Evolutionary conservation across 2,113 vertebrate genomes (phyloP).

Genomic region (Carollia perspicillata): DNA sequence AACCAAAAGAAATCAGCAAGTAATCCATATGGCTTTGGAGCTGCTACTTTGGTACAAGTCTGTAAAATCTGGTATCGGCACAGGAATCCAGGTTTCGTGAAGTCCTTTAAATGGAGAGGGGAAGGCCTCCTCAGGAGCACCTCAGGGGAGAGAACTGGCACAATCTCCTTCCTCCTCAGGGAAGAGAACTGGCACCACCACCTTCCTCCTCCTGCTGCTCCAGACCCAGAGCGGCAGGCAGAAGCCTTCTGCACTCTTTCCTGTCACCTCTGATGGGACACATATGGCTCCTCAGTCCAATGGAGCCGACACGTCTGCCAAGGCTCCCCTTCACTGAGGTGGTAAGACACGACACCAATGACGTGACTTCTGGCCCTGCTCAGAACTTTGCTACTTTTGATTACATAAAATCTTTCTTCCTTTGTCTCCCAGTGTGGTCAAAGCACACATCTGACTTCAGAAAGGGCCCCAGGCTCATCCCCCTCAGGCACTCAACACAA

Average conservation of each 20-base stretch:
- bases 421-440: neutral
- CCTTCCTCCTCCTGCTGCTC: neutral
- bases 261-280: neutral
- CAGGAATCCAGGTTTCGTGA: neutral
- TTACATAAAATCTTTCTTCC: neutral
- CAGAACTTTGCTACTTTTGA: neutral
- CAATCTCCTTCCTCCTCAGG: neutral
- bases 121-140: neutral
- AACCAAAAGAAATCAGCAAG: neutral
- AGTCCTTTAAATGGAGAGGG: neutral
- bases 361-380: neutral
- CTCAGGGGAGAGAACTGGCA: neutral
- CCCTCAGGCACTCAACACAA: neutral
- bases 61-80: too few relatives aligned
- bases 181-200: neutral
- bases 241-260: neutral
- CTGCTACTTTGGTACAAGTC: neutral
- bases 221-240: rapidly evolving
- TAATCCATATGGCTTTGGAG: neutral
- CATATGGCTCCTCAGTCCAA: neutral
- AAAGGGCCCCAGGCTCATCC: neutral
- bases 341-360: neutral
- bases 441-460: neutral
- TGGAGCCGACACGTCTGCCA: neutral
- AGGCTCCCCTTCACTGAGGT: neutral